These are phyloP conservation scores for Zenarchopterus dispar DNA, from an alignment of 2,797 vertebrate species.

Conservation along the genomic window DNA sequence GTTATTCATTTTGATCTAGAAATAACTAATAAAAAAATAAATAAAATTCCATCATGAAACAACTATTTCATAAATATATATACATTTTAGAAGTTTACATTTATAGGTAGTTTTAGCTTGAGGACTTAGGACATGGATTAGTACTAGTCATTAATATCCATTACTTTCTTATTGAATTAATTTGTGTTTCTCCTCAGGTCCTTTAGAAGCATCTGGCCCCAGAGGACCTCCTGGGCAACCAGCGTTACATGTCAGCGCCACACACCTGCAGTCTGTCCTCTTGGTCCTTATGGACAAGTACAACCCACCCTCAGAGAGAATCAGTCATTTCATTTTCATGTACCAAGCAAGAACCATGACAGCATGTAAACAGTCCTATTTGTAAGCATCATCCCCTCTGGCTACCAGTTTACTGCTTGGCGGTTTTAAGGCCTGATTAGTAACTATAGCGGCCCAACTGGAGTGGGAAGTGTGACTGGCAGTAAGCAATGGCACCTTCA, in stretches of 20 bases:
- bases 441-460: background rate
- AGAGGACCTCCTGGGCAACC: constrained; percentile 22
- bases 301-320: constrained; percentile 8
- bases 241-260: constrained; percentile 16
- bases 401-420: constrained; percentile 30
- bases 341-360: constrained; percentile 56
- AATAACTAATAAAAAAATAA: too few relatives aligned
- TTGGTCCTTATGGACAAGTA: constrained; percentile 12
- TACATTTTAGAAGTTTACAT: too few relatives aligned
- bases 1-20: too few relatives aligned
- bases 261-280: constrained; percentile 45
- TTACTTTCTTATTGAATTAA: background rate
- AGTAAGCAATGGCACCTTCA: too few relatives aligned
- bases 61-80: too few relatives aligned
- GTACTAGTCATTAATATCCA: too few relatives aligned
- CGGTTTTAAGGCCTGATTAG: background rate
- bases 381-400: constrained; percentile 19
- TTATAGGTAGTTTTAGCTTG: too few relatives aligned
- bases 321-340: constrained; percentile 49
- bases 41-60: too few relatives aligned
- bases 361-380: constrained; percentile 32
- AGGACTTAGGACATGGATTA: too few relatives aligned
- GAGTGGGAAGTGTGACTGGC: too few relatives aligned
- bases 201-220: constrained; percentile 2
- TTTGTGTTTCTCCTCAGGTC: constrained; percentile 36